Conservation (phyloP, 2,113 vertebrate species). For the Varanus komodoensis region DNA sequence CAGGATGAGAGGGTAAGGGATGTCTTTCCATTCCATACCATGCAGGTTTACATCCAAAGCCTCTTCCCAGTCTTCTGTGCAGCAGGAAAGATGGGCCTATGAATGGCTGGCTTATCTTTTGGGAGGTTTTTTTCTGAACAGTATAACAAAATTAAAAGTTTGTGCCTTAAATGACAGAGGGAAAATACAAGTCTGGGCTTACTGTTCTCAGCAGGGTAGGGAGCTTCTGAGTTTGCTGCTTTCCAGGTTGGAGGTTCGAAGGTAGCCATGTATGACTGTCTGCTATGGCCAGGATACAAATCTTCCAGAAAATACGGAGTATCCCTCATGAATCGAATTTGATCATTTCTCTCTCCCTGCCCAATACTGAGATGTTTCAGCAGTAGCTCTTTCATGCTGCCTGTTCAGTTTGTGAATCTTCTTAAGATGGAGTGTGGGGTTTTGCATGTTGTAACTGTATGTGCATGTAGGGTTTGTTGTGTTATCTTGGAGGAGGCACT, state of each 20-base stretch:
- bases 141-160: constrained; percentile 72
- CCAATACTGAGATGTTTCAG: constrained; percentile 45
- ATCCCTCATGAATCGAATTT: constrained; percentile 16
- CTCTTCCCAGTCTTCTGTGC: constrained; percentile 20
- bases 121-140: constrained; percentile 52
- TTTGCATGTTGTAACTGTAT: constrained; percentile 71
- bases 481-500: constrained; percentile 45
- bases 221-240: constrained; percentile 48
- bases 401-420: constrained; percentile 48
- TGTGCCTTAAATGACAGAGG: constrained; percentile 78
- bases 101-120: constrained; percentile 22
- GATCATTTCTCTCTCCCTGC: constrained; percentile 46
- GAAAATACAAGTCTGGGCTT: constrained; percentile 43
- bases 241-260: constrained; percentile 30
- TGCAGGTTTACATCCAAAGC: constrained; percentile 29
- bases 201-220: constrained; percentile 2
- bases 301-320: constrained; percentile 27
- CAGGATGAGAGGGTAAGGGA: constrained; percentile 23
- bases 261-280: constrained; percentile 35
- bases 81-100: constrained; percentile 39
- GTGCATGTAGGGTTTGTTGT: constrained; percentile 74
- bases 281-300: constrained; percentile 34
- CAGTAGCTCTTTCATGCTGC: constrained; percentile 46
- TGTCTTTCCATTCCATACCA: background rate
- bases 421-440: constrained; percentile 48